Percentiles rank a stretch among this genome's conserved stretches.
Conservation (phyloP, 2,113 vertebrate genomes). For the Charina bottae region DNA sequence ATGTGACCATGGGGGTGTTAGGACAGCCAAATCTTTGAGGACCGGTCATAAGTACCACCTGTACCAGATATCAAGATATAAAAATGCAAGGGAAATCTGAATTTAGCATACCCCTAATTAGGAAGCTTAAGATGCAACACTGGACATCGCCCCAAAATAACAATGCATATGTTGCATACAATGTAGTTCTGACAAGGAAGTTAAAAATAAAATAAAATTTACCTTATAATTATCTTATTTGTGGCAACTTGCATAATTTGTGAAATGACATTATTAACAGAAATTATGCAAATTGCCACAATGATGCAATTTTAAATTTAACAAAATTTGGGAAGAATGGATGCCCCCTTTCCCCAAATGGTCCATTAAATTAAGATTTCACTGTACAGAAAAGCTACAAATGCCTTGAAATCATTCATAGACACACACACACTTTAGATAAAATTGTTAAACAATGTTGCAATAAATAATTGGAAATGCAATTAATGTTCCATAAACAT, state of each 20-base stretch:
- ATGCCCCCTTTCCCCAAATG: not conserved
- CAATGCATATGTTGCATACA: not conserved
- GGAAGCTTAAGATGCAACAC: not conserved
- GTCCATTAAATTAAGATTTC: not conserved
- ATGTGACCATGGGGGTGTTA: not conserved
- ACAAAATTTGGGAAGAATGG: not conserved
- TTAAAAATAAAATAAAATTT: not conserved
- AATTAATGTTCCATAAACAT: not conserved
- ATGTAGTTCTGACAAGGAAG: not conserved
- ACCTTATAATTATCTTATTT: not conserved
- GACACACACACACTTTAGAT: not conserved
- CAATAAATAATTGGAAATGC: not conserved
- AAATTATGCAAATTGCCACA: not conserved
- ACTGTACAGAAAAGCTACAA: no score
- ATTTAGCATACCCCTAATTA: not conserved
- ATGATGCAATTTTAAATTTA: not conserved
- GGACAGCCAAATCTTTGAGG: not conserved
- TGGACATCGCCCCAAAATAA: not conserved
- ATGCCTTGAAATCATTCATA: no score
- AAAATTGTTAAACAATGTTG: not conserved
- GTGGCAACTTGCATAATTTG: not conserved
- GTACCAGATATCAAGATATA: not conserved
- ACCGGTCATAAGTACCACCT: not conserved
- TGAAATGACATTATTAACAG: not conserved
- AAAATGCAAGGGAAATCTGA: not conserved